Conservation (phyloP, 2,888 invertebrate genomes). For the Nemotelus pantherinus region DNA sequence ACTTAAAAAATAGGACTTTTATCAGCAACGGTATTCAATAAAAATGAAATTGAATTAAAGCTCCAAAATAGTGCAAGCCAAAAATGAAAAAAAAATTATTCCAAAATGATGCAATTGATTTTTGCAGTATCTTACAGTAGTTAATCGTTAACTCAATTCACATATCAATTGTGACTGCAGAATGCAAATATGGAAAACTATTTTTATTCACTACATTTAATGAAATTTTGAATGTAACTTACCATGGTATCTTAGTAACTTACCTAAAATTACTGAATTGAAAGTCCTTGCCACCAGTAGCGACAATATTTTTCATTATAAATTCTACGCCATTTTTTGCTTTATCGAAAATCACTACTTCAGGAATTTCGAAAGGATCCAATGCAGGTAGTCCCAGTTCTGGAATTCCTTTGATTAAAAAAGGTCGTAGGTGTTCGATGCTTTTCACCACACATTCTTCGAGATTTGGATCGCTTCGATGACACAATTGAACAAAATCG, state of each 20-base stretch:
- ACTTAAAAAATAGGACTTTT: no score
- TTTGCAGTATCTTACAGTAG: no score
- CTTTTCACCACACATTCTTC: constrained; percentile 67
- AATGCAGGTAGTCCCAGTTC: constrained; percentile 64
- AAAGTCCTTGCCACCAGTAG: neutral
- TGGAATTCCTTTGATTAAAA: constrained; percentile 67
- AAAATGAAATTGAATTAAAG: no score
- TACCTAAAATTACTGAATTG: constrained; percentile 20
- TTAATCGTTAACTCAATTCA: no score
- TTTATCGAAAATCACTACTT: neutral
- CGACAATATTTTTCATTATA: neutral
- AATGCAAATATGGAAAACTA: no score
- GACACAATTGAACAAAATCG: constrained; percentile 71
- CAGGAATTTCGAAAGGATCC: constrained; percentile 2
- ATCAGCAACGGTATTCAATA: no score
- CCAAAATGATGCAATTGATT: no score
- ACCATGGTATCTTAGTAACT: neutral
- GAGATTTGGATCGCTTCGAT: constrained; percentile 68
- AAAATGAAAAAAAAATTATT: no score
- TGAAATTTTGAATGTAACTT: no score
- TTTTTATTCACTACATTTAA: no score
- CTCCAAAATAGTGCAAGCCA: no score
- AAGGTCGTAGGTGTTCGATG: constrained; percentile 67
- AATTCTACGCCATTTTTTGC: neutral
- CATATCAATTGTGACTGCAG: no score